phyloP scores from a whole-genome alignment of 2,888 invertebrate species.

The Marasmarcha lunaedactyla region DNA sequence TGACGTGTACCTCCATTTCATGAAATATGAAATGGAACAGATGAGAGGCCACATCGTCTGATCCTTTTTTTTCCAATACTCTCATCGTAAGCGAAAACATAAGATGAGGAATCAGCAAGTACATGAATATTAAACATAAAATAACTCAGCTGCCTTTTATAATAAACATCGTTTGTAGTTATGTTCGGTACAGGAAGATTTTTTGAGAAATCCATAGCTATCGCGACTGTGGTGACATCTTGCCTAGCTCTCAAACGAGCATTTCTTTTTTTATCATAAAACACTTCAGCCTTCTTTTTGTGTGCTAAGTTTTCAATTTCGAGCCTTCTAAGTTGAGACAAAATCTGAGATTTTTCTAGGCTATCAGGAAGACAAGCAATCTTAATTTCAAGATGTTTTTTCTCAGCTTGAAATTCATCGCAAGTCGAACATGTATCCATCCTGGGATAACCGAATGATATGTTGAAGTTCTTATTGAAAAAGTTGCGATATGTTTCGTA shows the following conservation, averaged over 20 bases:
- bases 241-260: neutral
- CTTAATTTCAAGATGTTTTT: conserved; percentile 2
- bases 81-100: conserved; percentile 20
- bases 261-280: neutral
- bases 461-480: neutral
- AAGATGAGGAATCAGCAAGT: conserved; percentile 11
- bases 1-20: conserved; percentile 12
- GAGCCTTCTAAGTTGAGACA: neutral
- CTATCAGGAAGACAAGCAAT: neutral
- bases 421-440: neutral
- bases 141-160: conserved; percentile 18
- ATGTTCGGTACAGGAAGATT: conserved; percentile 15
- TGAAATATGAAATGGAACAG: conserved; percentile 11
- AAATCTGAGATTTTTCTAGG: neutral
- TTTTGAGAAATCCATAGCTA: conserved; percentile 15
- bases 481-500: neutral
- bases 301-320: neutral
- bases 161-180: conserved; percentile 16
- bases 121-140: conserved; percentile 19
- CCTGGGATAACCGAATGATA: neutral
- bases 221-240: conserved; percentile 1
- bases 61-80: conserved; percentile 5
- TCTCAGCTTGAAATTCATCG: conserved; percentile 2
- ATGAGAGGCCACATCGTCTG: conserved; percentile 17
- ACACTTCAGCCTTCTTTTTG: neutral